Evolutionary conservation across 2,113 vertebrate genomes (phyloP).

Genomic region (Cardinalis cardinalis): DNA sequence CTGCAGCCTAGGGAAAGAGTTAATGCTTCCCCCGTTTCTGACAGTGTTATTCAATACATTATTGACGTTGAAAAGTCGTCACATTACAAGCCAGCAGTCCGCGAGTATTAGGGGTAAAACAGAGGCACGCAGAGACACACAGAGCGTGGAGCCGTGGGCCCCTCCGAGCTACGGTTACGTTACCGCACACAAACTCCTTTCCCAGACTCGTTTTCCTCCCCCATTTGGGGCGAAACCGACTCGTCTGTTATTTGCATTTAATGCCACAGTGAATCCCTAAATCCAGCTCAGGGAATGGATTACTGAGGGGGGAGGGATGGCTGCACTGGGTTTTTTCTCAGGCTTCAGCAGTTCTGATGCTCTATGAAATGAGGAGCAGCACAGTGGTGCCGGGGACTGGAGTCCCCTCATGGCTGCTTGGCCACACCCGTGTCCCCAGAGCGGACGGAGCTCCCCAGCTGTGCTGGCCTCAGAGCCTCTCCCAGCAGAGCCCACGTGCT

Average conservation of each 20-base stretch:
- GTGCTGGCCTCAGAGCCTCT: background rate
- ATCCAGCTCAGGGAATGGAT: slow-evolving; percentile 51
- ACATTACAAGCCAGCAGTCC: slow-evolving; percentile 47
- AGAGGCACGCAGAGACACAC: slow-evolving; percentile 42
- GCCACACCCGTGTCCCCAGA: background rate
- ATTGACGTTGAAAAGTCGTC: slow-evolving; percentile 60
- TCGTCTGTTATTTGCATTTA: slow-evolving; percentile 3
- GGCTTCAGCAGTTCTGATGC: background rate
- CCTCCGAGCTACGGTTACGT: slow-evolving; percentile 1
- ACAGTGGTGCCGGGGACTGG: accelerated
- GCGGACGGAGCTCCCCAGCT: accelerated
- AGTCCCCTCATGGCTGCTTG: background rate
- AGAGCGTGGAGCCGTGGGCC: background rate
- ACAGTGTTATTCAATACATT: slow-evolving; percentile 56
- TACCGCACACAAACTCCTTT: slow-evolving; percentile 36
- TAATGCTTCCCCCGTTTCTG: background rate
- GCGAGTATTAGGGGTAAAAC: slow-evolving; percentile 34
- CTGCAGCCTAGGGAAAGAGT: slow-evolving; percentile 23
- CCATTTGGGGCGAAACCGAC: background rate
- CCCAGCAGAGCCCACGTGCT: background rate
- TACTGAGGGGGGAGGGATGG: slow-evolving; percentile 23
- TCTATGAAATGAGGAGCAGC: accelerated
- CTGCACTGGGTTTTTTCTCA: background rate
- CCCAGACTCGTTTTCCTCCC: slow-evolving; percentile 6
- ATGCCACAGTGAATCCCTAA: slow-evolving; percentile 53